A percentile compares a stretch with the other conserved stretches of the same genome.
Conservation (phyloP, 1,140 invertebrate genomes). For the Holotrichia oblita region DNA sequence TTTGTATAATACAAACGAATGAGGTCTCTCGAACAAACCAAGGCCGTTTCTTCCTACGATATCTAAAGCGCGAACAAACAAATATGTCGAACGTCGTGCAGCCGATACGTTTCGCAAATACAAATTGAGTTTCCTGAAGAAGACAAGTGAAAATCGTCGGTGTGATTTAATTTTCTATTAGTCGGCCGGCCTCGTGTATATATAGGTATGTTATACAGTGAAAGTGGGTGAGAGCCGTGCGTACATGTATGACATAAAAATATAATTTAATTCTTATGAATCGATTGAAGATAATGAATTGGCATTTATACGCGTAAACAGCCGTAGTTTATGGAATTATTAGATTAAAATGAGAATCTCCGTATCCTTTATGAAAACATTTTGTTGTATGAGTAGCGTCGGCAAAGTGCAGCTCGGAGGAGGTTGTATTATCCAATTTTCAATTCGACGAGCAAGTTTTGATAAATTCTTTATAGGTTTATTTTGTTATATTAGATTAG, state of each 20-base stretch:
- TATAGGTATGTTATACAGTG: neutral
- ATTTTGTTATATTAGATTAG: too few relatives aligned
- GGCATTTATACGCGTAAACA: neutral
- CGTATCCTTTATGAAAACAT: too few relatives aligned
- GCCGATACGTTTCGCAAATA: constrained; percentile 1
- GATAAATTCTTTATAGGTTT: too few relatives aligned
- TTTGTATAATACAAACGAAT: neutral
- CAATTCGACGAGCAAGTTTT: too few relatives aligned
- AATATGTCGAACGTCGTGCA: neutral
- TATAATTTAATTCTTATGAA: constrained; percentile 7
- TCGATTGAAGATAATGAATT: neutral
- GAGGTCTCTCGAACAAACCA: constrained; percentile 10
- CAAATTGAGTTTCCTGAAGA: constrained; percentile 12
- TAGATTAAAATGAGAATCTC: too few relatives aligned
- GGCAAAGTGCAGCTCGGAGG: too few relatives aligned
- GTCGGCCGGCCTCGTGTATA: neutral
- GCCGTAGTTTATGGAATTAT: neutral
- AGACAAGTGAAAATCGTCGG: constrained; percentile 15
- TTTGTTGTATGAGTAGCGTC: too few relatives aligned
- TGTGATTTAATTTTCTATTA: constrained; percentile 14
- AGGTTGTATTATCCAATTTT: too few relatives aligned
- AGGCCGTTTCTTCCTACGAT: neutral
- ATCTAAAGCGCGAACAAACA: constrained; percentile 6
- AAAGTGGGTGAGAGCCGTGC: constrained; percentile 10
- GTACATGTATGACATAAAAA: constrained; percentile 21